Conservation (phyloP, 2,113 vertebrate species). For the Zosterops hypoxanthus region DNA sequence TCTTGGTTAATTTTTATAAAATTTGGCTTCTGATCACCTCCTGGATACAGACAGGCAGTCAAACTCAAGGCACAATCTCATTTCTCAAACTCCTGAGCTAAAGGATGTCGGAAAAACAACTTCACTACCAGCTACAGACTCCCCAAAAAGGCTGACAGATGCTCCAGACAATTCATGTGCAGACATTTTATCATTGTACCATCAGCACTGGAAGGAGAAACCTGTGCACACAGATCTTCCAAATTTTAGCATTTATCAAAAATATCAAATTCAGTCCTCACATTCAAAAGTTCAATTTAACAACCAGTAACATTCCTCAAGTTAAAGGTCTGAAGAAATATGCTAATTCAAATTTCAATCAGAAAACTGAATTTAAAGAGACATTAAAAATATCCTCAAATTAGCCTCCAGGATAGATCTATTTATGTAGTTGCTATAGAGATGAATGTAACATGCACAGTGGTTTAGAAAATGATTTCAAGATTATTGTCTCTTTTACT, state of each 20-base stretch:
- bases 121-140: background rate
- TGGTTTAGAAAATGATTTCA: conserved; percentile 22
- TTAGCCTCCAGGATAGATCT: conserved; percentile 49
- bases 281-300: background rate
- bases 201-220: background rate
- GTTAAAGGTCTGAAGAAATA: background rate
- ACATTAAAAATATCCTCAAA: conserved; percentile 63
- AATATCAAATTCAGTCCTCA: background rate
- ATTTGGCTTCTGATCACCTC: background rate
- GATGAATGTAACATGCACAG: conserved; percentile 39
- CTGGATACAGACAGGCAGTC: background rate
- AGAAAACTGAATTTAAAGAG: conserved; percentile 37
- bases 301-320: background rate
- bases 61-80: background rate
- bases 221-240: background rate
- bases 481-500: conserved; percentile 45
- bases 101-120: background rate
- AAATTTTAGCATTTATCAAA: background rate
- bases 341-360: background rate
- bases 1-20: background rate
- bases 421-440: conserved; percentile 66
- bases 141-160: background rate
- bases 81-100: background rate
- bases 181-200: background rate
- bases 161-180: background rate